Conservation (phyloP, 2,113 vertebrate species). For the Rousettus leschenaultii region DNA sequence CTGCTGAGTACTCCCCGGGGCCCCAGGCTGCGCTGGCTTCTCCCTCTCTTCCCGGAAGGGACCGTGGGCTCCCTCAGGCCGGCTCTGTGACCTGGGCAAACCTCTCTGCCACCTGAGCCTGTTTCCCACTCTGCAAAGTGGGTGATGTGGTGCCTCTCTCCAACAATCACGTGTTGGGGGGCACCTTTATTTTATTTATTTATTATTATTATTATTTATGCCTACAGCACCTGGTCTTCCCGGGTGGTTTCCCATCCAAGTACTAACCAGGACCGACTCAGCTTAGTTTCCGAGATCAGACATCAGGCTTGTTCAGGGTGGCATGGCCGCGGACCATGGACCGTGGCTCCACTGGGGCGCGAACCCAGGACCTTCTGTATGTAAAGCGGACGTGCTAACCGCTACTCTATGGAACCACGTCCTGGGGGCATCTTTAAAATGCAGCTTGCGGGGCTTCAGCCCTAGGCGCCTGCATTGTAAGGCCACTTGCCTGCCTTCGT, state of each 20-base stretch:
- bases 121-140: not conserved
- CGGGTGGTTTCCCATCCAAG: too few relatives aligned
- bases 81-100: not conserved
- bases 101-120: not conserved
- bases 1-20: accelerated
- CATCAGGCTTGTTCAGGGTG: too few relatives aligned
- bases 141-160: not conserved
- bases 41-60: accelerated
- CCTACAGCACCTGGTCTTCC: too few relatives aligned
- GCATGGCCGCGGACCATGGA: too few relatives aligned
- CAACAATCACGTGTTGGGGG: too few relatives aligned
- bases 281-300: too few relatives aligned
- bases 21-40: not conserved
- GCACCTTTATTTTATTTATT: too few relatives aligned
- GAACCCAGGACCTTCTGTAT: too few relatives aligned
- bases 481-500: not conserved
- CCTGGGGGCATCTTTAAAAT: not conserved
- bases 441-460: not conserved
- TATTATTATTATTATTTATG: too few relatives aligned
- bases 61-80: not conserved
- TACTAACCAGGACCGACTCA: too few relatives aligned
- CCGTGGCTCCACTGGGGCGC: too few relatives aligned
- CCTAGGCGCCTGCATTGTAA: not conserved
- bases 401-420: not conserved
- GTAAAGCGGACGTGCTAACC: too few relatives aligned